Conservation (phyloP, 92 coral and sea anemone genomes). For the Epizoanthus rinbou region DNA sequence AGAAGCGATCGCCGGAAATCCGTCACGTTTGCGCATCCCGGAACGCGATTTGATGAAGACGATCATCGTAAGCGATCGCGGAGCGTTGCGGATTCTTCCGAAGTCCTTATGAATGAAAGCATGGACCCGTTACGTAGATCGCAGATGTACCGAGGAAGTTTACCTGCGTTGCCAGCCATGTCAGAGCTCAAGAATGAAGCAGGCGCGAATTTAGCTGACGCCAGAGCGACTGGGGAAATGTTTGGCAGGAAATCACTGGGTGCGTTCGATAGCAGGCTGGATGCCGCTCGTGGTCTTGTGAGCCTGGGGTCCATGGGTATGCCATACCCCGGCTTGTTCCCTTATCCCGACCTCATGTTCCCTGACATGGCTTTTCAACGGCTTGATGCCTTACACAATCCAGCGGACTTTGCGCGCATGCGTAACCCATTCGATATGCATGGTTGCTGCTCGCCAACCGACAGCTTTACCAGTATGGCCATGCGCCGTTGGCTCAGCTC, state of each 20-base stretch:
- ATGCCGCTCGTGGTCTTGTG: slow-evolving; percentile 90
- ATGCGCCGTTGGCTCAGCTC: slow-evolving; percentile 88
- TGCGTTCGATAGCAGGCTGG: slow-evolving; percentile 80
- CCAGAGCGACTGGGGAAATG: slow-evolving; percentile 46
- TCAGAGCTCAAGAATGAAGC: slow-evolving; percentile 69
- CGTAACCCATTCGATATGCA: slow-evolving; percentile 73
- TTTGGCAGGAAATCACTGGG: slow-evolving; percentile 60
- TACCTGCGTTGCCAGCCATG: slow-evolving; percentile 62
- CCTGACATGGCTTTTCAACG: slow-evolving; percentile 88
- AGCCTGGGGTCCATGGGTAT: slow-evolving; percentile 79
- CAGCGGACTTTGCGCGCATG: slow-evolving; percentile 68
- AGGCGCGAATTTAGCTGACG: slow-evolving; percentile 46
- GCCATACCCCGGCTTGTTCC: slow-evolving; percentile 72
- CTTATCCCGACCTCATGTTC: slow-evolving; percentile 85
- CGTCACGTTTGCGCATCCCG: slow-evolving; percentile 54
- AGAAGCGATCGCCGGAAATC: slow-evolving; percentile 69
- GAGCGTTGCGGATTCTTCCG: slow-evolving; percentile 84
- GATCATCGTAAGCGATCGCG: slow-evolving; percentile 78
- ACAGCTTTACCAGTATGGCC: slow-evolving; percentile 74
- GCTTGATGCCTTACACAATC: slow-evolving; percentile 60
- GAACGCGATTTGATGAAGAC: slow-evolving; percentile 58
- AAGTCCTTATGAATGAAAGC: slow-evolving; percentile 61
- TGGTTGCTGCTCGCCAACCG: slow-evolving; percentile 70
- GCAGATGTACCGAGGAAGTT: slow-evolving; percentile 62
- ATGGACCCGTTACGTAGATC: slow-evolving; percentile 54